Conservation (phyloP, 1,140 invertebrate species). For the Pinna nobilis region DNA sequence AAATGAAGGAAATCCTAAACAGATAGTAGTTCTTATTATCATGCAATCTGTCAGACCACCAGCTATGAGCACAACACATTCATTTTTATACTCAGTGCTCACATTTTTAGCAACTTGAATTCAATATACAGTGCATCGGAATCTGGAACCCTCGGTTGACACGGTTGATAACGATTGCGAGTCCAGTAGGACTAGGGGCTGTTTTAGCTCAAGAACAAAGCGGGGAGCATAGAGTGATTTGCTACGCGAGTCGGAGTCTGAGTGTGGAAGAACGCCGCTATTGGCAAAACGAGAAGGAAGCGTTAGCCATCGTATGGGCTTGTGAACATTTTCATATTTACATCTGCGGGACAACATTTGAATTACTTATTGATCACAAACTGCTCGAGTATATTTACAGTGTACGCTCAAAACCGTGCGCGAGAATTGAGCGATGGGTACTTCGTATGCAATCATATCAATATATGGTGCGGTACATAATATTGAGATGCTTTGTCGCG, state of each 20-base stretch:
- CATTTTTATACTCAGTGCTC: too few relatives aligned
- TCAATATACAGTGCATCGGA: too few relatives aligned
- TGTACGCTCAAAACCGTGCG: constrained; percentile 40
- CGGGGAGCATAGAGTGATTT: too few relatives aligned
- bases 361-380: constrained; percentile 71
- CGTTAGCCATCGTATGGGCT: constrained; percentile 71
- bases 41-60: too few relatives aligned
- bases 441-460: constrained; percentile 47
- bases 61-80: too few relatives aligned
- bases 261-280: constrained; percentile 57
- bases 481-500: constrained; percentile 38
- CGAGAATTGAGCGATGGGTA: constrained; percentile 53
- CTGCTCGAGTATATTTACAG: constrained; percentile 51
- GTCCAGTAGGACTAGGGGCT: too few relatives aligned
- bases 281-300: constrained; percentile 74
- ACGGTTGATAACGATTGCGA: too few relatives aligned
- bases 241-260: constrained; percentile 46
- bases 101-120: too few relatives aligned
- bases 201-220: too few relatives aligned
- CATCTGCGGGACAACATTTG: constrained; percentile 70
- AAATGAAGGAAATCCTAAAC: too few relatives aligned
- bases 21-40: too few relatives aligned
- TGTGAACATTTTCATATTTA: constrained; percentile 73
- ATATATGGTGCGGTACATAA: constrained; percentile 41
- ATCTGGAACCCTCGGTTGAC: too few relatives aligned